Percentiles rank a stretch among this genome's conserved stretches.
phyloP scores from a whole-genome alignment of 2,797 vertebrate genomes.

The Chrysocyon brachyurus region DNA sequence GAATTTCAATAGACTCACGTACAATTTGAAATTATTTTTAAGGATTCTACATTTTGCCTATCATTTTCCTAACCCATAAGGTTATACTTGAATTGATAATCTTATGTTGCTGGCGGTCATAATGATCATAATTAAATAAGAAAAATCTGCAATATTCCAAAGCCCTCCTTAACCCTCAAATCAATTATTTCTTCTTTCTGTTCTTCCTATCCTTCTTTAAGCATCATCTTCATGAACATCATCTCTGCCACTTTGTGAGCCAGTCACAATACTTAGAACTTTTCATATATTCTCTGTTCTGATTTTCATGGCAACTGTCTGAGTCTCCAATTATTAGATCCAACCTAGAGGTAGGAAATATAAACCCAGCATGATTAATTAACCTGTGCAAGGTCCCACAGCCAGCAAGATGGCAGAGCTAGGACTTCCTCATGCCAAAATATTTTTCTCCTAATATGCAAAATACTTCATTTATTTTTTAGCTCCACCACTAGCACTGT shows the following conservation, averaged over 20 bases:
- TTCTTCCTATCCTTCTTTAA: background rate
- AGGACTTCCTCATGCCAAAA: background rate
- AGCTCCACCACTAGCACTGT: background rate
- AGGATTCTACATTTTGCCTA: slow-evolving; percentile 20
- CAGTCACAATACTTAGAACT: background rate
- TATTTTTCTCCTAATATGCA: background rate
- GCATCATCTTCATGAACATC: background rate
- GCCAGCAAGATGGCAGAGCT: background rate
- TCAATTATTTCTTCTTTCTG: background rate
- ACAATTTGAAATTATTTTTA: slow-evolving; percentile 9
- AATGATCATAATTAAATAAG: background rate
- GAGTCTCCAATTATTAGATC: background rate
- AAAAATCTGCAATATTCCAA: background rate
- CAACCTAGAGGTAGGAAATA: background rate
- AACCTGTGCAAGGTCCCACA: background rate
- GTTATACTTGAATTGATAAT: background rate
- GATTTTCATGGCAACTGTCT: slow-evolving; percentile 14
- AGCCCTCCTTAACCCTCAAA: background rate
- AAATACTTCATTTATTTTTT: background rate
- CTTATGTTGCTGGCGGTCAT: background rate
- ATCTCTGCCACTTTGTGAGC: background rate
- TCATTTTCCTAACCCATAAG: background rate
- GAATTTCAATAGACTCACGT: background rate
- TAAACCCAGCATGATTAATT: background rate
- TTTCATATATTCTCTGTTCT: background rate